Evolutionary conservation across 2,113 vertebrate genomes (phyloP).

Genomic region (Austrofundulus limnaeus): DNA sequence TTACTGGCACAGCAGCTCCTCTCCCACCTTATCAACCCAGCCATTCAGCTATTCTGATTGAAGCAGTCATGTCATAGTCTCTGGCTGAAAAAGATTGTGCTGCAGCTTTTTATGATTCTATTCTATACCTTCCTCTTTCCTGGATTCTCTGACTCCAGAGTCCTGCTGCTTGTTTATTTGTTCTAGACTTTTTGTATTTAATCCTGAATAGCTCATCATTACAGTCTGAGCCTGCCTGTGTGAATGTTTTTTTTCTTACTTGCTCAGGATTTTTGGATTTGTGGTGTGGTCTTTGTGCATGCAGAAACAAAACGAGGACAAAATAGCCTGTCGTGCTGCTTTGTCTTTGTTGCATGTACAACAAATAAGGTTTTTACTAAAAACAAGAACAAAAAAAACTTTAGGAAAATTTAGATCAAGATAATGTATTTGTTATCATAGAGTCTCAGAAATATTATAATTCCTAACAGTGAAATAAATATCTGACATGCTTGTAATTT

Average conservation of each 20-base stretch:
- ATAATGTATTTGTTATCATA: not conserved
- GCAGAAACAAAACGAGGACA: constrained; percentile 15
- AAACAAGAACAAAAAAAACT: constrained; percentile 3
- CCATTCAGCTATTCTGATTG: constrained; percentile 39
- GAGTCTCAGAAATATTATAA: not conserved
- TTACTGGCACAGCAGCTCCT: constrained; percentile 34
- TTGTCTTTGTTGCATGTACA: constrained; percentile 8
- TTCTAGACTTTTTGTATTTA: constrained; percentile 65
- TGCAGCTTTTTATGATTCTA: constrained; percentile 47
- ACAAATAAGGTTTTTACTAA: constrained; percentile 5
- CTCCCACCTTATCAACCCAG: constrained; percentile 37
- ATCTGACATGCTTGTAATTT: not conserved
- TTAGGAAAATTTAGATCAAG: too few relatives aligned
- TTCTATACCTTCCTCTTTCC: constrained; percentile 2
- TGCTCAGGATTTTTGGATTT: constrained; percentile 66
- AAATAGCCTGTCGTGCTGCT: constrained; percentile 8
- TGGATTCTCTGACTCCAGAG: constrained; percentile 32
- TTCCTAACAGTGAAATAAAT: not conserved
- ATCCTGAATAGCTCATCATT: constrained; percentile 64
- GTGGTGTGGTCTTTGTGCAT: constrained; percentile 35
- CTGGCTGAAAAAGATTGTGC: constrained; percentile 57
- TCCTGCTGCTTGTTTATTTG: constrained; percentile 70
- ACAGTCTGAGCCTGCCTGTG: constrained; percentile 38
- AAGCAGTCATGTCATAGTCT: constrained; percentile 22
- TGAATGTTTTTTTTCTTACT: constrained; percentile 37